Percentiles rank a stretch among this genome's conserved stretches.
These are phyloP conservation scores for Ophraella communa DNA, from an alignment of 2,888 invertebrate species.

Conservation along the genomic window DNA sequence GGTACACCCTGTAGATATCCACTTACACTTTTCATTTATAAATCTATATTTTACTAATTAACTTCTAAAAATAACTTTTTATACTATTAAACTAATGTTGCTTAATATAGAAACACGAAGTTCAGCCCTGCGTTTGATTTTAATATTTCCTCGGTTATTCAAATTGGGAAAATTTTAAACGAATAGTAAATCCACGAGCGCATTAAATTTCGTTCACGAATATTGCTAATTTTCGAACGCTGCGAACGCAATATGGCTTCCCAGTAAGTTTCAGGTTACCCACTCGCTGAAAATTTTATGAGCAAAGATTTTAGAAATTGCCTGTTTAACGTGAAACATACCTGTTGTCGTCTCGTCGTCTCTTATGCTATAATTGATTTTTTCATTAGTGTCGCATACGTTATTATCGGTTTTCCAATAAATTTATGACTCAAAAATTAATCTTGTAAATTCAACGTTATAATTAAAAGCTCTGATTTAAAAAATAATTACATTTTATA, in stretches of 20 bases:
- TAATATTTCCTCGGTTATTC: constrained; percentile 2
- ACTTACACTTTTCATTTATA: too few species aligned
- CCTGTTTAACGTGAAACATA: constrained; percentile 4
- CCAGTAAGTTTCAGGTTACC: constrained; percentile 12
- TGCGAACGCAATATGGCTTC: constrained; percentile 10
- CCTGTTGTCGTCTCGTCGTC: constrained; percentile 2
- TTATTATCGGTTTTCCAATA: background rate
- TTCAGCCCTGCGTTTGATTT: background rate
- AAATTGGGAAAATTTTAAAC: constrained; percentile 27
- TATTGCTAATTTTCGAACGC: constrained; percentile 24
- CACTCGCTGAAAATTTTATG: constrained; percentile 17
- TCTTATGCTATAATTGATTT: background rate
- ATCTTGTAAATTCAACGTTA: background rate
- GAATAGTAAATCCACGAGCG: constrained; percentile 28
- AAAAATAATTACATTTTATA: too few species aligned
- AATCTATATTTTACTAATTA: too few species aligned
- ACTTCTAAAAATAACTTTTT: too few species aligned
- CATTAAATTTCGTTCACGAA: constrained; percentile 27
- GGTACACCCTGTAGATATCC: too few species aligned
- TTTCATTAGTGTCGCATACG: background rate
- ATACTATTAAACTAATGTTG: too few species aligned
- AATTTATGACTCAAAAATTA: background rate
- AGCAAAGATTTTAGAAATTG: constrained; percentile 7
- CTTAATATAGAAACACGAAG: too few species aligned
- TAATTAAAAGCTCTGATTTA: too few species aligned